phyloP scores from a whole-genome alignment of 2,888 invertebrate species.

The Rhagonycha fulva region DNA sequence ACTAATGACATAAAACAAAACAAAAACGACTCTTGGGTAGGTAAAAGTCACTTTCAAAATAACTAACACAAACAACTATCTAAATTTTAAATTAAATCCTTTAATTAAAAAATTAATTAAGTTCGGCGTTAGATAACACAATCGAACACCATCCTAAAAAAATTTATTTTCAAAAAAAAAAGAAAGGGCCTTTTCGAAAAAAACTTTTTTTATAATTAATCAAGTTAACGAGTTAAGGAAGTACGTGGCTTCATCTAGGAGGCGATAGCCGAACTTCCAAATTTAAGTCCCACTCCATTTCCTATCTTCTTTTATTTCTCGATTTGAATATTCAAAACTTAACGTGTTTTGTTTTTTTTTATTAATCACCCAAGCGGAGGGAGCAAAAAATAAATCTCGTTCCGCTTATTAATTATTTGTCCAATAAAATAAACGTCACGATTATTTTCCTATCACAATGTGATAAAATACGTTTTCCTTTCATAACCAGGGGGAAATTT shows the following conservation, averaged over 20 bases:
- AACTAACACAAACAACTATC: not conserved
- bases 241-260: constrained; percentile 24
- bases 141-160: not conserved
- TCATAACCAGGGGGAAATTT: constrained; percentile 5
- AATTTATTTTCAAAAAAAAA: not conserved
- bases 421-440: constrained; percentile 30
- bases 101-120: not conserved
- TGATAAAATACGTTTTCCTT: constrained; percentile 19
- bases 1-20: constrained; percentile 38
- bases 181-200: not conserved
- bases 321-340: not conserved
- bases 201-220: not conserved
- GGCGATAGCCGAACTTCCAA: constrained; percentile 26
- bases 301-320: not conserved
- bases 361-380: not conserved
- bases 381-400: not conserved
- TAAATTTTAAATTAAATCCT: not conserved
- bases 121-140: not conserved
- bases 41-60: not conserved
- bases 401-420: constrained; percentile 21
- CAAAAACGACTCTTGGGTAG: constrained; percentile 11
- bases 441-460: constrained; percentile 32
- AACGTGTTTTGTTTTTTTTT: not conserved
- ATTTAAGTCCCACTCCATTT: constrained; percentile 10
- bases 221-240: constrained; percentile 5